Evolutionary conservation across 1,140 invertebrate species (phyloP).

Genomic region (Brachionus manjavacas): DNA sequence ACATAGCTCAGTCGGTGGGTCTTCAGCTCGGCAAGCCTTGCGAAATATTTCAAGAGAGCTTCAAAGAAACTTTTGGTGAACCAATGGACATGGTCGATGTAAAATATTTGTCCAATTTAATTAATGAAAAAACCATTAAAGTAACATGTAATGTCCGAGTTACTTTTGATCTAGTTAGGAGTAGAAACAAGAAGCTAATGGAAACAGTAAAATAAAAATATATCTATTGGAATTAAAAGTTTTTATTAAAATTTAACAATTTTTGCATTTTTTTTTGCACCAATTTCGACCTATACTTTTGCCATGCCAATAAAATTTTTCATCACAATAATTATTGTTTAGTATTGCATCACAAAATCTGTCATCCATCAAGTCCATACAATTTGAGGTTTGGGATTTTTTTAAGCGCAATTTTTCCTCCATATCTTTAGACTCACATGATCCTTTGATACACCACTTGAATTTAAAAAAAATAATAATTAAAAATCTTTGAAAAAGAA

Average conservation of each 20-base stretch:
- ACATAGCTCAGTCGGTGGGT: slow-evolving; percentile 51
- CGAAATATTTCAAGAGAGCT: slow-evolving; percentile 10
- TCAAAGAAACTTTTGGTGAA: neutral
- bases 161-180: neutral
- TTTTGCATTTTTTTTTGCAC: slow-evolving; percentile 36
- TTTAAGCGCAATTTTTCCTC: neutral
- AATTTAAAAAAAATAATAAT: neutral
- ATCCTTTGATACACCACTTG: slow-evolving; percentile 11
- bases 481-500: neutral
- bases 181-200: neutral
- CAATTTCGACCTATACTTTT: slow-evolving; percentile 9
- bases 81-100: neutral
- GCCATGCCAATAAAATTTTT: slow-evolving; percentile 34
- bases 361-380: neutral
- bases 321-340: neutral
- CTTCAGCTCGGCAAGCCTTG: slow-evolving; percentile 13
- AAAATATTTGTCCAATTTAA: neutral
- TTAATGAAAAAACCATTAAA: slow-evolving; percentile 19
- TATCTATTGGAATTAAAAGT: neutral
- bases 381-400: slow-evolving; percentile 13
- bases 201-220: neutral
- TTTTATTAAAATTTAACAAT: slow-evolving; percentile 18
- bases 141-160: slow-evolving; percentile 1
- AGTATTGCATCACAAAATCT: neutral
- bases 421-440: neutral